These are phyloP conservation scores for Pterostichus niger DNA, from an alignment of 2,888 invertebrate genomes.

Conservation along the genomic window DNA sequence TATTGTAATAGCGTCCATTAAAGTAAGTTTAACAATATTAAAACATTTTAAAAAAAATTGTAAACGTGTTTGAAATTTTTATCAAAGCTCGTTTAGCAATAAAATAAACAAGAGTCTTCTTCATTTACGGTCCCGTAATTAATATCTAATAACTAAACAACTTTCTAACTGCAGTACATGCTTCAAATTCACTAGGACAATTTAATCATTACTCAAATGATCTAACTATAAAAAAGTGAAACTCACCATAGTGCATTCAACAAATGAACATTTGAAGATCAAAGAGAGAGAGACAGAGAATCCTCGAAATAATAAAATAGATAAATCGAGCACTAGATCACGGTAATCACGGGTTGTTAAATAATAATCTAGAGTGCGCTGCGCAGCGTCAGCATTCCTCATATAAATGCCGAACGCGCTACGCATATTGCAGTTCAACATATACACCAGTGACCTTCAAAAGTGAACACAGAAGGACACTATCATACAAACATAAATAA, in stretches of 20 bases:
- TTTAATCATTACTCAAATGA: constrained; percentile 11
- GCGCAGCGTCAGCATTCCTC: constrained; percentile 34
- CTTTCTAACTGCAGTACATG: constrained; percentile 29
- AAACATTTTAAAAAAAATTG: not conserved
- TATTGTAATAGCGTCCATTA: constrained; percentile 38
- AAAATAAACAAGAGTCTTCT: no score
- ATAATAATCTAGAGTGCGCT: constrained; percentile 43
- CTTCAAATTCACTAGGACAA: constrained; percentile 9
- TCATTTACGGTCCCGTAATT: not conserved
- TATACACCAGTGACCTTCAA: constrained; percentile 1
- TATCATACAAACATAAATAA: not conserved
- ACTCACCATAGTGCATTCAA: not conserved
- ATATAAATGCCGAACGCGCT: constrained; percentile 40
- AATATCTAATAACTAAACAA: not conserved
- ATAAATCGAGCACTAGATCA: constrained; percentile 59
- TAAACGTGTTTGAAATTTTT: constrained; percentile 24
- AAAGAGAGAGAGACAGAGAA: not conserved
- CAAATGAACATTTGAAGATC: constrained; percentile 18
- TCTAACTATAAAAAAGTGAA: constrained; percentile 44
- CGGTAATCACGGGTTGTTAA: constrained; percentile 54
- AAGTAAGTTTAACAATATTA: constrained; percentile 21
- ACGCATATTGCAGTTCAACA: constrained; percentile 38
- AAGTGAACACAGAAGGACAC: not conserved
- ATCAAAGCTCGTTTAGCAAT: not conserved
- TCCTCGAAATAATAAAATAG: constrained; percentile 52